Evolutionary conservation across 2,888 invertebrate species (phyloP), one percentile per base, ranked within the genome.

Genomic region (Epiblema foenella): DNA sequence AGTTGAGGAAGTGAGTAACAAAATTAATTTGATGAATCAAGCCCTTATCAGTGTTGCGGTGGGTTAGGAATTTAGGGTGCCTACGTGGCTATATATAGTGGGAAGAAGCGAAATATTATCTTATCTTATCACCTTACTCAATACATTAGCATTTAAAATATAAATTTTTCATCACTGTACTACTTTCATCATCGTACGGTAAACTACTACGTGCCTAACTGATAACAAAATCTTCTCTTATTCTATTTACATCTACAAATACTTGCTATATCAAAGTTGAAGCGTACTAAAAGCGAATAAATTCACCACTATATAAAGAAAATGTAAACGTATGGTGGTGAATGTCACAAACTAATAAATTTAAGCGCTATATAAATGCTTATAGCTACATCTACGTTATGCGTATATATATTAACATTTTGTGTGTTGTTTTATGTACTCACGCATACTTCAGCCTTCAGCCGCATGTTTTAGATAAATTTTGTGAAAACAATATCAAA

Each of bases 371-470:
- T 66, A 18, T 54, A 24, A 58, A 69, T 70, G 65, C 54, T 65
- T 67, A 39, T 56, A 54, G 52, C 68, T 46, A 56, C 33, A 62
- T 62, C 62, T 68, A 69, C 63, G 46, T 24, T 66, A 70, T 60
- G 46, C 37, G 42, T 29, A 66, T 39, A 52, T 63, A 46, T 68
- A 62, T 52, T 60, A 66, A 70, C 56, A 67, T 57, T 33, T 33
- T 51, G 49, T 66, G 78, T 78, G 76, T 81, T 79, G 75, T 82
- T 77, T 80, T 64, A 74, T 68, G 77, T 95, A 96, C 96, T 96
- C 94, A 96, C 96, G 93, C 94, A 94, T 79, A 96, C 95, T 94
- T 96, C 96, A 90, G 95, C 96, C 96, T 96, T 94, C 84, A 81
- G 93, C 91, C 90, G 94, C 94, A 90, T 90, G 91, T 88, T 76